Conservation (phyloP, 2,888 invertebrate species). For the Drosophila nigricruria region DNA sequence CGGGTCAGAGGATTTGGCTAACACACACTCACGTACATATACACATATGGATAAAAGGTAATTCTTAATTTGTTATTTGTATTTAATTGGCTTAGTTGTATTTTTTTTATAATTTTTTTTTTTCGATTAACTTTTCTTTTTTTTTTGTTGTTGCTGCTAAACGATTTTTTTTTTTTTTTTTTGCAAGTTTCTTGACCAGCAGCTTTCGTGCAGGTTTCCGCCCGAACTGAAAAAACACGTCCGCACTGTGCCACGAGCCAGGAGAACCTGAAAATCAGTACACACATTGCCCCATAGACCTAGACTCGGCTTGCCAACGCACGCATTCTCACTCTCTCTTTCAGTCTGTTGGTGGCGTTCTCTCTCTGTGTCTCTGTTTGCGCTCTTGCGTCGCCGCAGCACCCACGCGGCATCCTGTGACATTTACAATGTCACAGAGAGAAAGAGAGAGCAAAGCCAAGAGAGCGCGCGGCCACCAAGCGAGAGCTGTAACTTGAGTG, state of each 20-base stretch:
- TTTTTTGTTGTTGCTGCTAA: conserved; percentile 13
- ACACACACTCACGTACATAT: conserved; percentile 17
- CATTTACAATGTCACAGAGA: conserved; percentile 72
- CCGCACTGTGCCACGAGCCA: conserved; percentile 77
- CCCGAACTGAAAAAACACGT: conserved; percentile 68
- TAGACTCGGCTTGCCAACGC: conserved; percentile 36
- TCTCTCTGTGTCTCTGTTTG: conserved; percentile 27
- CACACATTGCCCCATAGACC: conserved; percentile 57
- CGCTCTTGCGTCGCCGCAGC: conserved; percentile 58
- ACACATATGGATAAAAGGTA: background rate
- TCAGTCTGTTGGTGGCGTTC: background rate
- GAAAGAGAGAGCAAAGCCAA: conserved; percentile 18
- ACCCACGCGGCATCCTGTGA: conserved; percentile 53
- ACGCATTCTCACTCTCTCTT: conserved; percentile 17
- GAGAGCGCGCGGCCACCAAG: conserved; percentile 14
- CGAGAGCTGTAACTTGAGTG: conserved; percentile 10
- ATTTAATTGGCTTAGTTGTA: conserved; percentile 46
- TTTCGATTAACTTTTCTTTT: conserved; percentile 3
- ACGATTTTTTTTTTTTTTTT: conserved; percentile 43
- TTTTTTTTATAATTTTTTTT: conserved; percentile 15
- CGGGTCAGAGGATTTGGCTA: conserved; percentile 10
- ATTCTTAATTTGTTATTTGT: conserved; percentile 11
- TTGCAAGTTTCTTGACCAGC: conserved; percentile 45
- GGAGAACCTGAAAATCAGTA: conserved; percentile 83
- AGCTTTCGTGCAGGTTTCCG: conserved; percentile 45